Percentiles rank a stretch among this genome's conserved stretches.
Conservation (phyloP, 2,797 vertebrate species). For the Decapterus maruadsi region DNA sequence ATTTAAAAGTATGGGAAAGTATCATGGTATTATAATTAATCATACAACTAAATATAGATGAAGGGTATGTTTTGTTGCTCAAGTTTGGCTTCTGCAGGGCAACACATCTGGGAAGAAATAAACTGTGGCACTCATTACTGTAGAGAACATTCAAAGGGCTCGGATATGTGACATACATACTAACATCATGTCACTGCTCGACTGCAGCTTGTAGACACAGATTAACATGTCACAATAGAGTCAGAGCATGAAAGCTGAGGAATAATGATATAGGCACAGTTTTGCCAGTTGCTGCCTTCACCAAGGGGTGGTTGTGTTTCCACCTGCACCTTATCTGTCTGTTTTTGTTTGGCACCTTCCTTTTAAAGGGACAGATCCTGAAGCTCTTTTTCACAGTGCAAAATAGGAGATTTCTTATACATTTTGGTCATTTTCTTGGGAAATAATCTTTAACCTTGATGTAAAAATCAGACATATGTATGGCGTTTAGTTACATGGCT, state of each 20-base stretch:
- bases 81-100: conserved; percentile 45
- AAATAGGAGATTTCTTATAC: too few relatives aligned
- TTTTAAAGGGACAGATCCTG: too few relatives aligned
- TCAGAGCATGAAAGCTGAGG: neutral
- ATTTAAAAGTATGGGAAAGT: conserved; percentile 61
- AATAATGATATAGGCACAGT: neutral
- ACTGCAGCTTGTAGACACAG: neutral
- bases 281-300: neutral
- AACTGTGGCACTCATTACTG: conserved; percentile 28
- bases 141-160: neutral
- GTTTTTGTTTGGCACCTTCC: too few relatives aligned
- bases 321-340: too few relatives aligned
- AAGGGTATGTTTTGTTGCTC: conserved; percentile 51
- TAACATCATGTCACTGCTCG: neutral
- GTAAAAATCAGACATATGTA: too few relatives aligned
- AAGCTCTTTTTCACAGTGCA: too few relatives aligned
- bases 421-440: too few relatives aligned
- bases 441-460: too few relatives aligned
- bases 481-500: too few relatives aligned
- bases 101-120: conserved; percentile 25
- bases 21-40: conserved; percentile 71
- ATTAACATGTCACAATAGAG: conserved; percentile 29
- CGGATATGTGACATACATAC: conserved; percentile 9
- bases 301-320: too few relatives aligned
- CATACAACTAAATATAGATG: conserved; percentile 71